Evolutionary conservation across 1,140 invertebrate species (phyloP), one percentile per base, ranked within the genome.

Genomic region (Drosophila simulans): DNA sequence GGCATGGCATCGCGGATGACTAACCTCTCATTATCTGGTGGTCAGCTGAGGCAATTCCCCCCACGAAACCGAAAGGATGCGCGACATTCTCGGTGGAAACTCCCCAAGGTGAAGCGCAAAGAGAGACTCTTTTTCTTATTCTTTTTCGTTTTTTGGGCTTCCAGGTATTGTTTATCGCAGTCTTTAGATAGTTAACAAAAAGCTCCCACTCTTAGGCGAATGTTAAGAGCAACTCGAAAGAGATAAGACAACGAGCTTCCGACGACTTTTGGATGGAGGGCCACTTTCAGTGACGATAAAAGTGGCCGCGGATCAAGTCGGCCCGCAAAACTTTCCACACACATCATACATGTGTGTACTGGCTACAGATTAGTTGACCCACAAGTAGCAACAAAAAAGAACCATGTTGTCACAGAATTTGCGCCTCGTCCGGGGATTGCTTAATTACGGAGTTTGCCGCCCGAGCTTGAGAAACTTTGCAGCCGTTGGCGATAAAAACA

Each of bases 401-500:
- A 39, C 39, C 25, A 76, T 76, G 72, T 37, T 66, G 48, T 60
- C 49, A 31, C 57, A 12, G 64, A 37, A 54, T 55, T 55, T 60
- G 37, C 52, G 46, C 39, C 43, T 72, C 48, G 34, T 34, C 11
- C 27, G 51, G 31, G 53, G 53, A 15, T 27, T 75, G 49, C 37
- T 52, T 58, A 76, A 75, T 76, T 76, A 76, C 72, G 39, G 53
- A 66, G 52, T 42, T 48, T 45, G 75, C 17, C 71, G 75, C 12
- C 79, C 72, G 54, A 73, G 83, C 63, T 79, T 79, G 62, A 65
- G 84, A 86, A 86, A 72, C 65, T 88, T 88, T 69, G 70, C 83
- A 62, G 79, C 65, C 64, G 77, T 49, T 48, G 17, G n/a, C 13
- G 42, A 56, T 39, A 45, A 59, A 39, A 74, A 42, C 22, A 58